Evolutionary conservation across 1,140 invertebrate species (phyloP).

Genomic region (Pseudomyrmex dendroicus): DNA sequence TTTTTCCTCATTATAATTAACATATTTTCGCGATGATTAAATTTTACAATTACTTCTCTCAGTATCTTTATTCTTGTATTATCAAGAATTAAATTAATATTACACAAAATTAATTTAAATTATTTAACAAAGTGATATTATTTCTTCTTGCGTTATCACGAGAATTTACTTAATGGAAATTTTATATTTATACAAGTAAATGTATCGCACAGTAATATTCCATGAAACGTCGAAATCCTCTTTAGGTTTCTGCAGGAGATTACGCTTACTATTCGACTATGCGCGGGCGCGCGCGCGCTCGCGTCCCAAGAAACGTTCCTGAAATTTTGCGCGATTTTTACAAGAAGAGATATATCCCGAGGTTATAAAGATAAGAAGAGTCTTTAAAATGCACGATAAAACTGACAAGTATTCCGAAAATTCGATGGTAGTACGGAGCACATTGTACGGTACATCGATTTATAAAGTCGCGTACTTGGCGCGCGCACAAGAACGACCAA

Average conservation of each 20-base stretch:
- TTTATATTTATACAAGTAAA: neutral
- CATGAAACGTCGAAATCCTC: neutral
- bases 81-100: too few species aligned
- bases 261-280: neutral
- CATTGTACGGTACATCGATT: conserved; percentile 1
- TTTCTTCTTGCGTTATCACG: neutral
- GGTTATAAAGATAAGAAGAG: conserved; percentile 27
- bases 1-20: neutral
- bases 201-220: neutral
- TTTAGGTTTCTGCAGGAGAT: neutral
- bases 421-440: conserved; percentile 22
- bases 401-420: conserved; percentile 19
- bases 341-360: conserved; percentile 18
- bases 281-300: too few species aligned
- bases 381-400: conserved; percentile 47
- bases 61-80: too few species aligned
- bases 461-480: neutral
- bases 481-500: neutral
- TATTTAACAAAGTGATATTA: too few species aligned
- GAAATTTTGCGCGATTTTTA: conserved; percentile 35
- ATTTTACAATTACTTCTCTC: neutral
- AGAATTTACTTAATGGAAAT: neutral
- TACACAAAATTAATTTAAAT: too few species aligned
- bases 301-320: neutral
- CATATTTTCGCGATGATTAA: neutral